Evolutionary conservation across 1,140 invertebrate species (phyloP), one percentile per base, ranked within the genome.

Genomic region (Samia ricini): DNA sequence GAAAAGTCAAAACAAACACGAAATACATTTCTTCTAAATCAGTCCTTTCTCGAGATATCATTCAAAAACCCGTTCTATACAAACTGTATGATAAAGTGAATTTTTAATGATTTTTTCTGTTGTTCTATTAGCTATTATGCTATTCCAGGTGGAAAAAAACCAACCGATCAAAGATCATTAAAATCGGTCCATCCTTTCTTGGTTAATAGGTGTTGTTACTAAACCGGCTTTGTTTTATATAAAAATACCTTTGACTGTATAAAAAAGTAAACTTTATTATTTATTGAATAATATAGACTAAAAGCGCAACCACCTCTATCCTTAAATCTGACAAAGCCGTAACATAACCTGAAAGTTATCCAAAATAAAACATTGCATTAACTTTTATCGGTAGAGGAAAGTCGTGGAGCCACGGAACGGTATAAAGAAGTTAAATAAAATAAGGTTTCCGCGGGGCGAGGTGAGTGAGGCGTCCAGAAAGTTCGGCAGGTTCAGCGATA

Each of bases 401-500:
- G 71, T 70, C 61, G 68, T 60, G 60, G 66, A 71, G 66, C 65
- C 68, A 66, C 66, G 60, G 59, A 68, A 60, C 61, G 67, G 71
- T 69, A 76, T 79, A 73, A 77, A 76, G 75, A 76, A 81, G 75
- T 81, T 77, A 77, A 79, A 84, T 80, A 82, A 80, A 80, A 80
- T 76, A 78, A 71, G 76, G 74, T 78, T 71, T 80, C 63, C 66
- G 64, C 68, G 64, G 79, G 67, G 71, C 56, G 75, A 69, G 74
- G 71, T 69, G 72, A 78, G 73, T 76, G 78, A 81, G 76, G 70
- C 72, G 75, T 76, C 77, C 74, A 74, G 73, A 81, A 82, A 85
- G 74, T 82, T 85, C 75, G 79, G 79, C 79, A 82, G 78, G 78
- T 81, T 78, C 36, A 61, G 68, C 79, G 80, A 83, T 83, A 85